Base-by-base conservation (phyloP, 2,888 invertebrate genomes). In the Tenthredo notha region DNA sequence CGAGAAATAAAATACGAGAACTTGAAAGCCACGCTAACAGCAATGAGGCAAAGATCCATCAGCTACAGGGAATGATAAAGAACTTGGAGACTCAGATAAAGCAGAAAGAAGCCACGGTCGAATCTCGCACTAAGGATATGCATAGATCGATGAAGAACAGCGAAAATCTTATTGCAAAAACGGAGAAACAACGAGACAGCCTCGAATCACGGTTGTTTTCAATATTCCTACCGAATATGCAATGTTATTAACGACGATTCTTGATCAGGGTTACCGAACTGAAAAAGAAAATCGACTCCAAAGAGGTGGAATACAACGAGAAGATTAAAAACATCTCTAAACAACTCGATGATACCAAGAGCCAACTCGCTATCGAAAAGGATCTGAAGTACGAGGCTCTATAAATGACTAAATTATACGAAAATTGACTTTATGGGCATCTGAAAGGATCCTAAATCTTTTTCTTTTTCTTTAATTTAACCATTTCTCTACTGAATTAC, bases 161-260 rank as follows among this genome's bases (percentile, higher is more conserved):
- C 72, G 91, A 92, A 21, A 86, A 61, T 3, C 86, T 89, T 4
- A 78, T 91, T 21, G 80, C 84, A 1, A 91, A 90, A 77, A 85
- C 91, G 65, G 92, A 92, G 84, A 90, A 89, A 82, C 92, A 92
- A 29, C 90, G 90, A 25, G 91, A 91, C 72, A 89, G 84, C 78
- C 88, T 90, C 25, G 91, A 92, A 83, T 83, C 89, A 86, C 88
- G 90, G 92, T 92, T 84, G 25, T 77, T 86, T 84, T 58, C 85
- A 70, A n/a, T 83, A 47, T 83, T 83, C 25, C 70, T 70, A 83
- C 83, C 65, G 70, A 58, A 21, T 25, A 77, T 72, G 84, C 72
- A 70, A 67, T 54, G 80, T 40, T 74, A 54, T 70, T 84, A 40
- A 70, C 74, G 61, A 29, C 58, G 21, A 18, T 54, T 61, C 21